Evolutionary conservation across 2,888 invertebrate genomes (phyloP).

Genomic region (Euplexia lucipara): DNA sequence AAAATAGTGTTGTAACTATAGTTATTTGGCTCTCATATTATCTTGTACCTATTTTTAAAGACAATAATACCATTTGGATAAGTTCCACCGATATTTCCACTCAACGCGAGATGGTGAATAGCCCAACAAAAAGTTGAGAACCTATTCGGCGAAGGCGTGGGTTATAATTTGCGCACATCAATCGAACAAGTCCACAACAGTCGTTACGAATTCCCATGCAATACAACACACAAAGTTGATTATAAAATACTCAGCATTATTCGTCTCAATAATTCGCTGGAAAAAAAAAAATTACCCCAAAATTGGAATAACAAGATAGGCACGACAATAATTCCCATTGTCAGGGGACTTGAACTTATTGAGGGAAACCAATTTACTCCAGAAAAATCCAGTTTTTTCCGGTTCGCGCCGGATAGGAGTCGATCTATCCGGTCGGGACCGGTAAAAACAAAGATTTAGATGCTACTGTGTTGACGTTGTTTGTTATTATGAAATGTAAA

Average conservation of each 20-base stretch:
- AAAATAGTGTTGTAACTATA: not conserved
- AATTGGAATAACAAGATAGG: slow-evolving; percentile 86
- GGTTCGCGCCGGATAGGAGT: slow-evolving; percentile 48
- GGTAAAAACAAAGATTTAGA: slow-evolving; percentile 57
- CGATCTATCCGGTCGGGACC: slow-evolving; percentile 56
- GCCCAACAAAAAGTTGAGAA: not conserved
- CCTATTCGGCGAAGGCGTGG: not conserved
- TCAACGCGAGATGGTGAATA: not conserved
- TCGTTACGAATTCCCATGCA: slow-evolving; percentile 59
- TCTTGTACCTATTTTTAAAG: not conserved
- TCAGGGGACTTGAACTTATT: slow-evolving; percentile 84
- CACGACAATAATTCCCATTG: slow-evolving; percentile 84
- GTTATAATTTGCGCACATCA: slow-evolving; percentile 33
- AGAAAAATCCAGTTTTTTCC: slow-evolving; percentile 75
- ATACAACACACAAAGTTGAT: slow-evolving; percentile 67
- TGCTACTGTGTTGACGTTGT: slow-evolving; percentile 43
- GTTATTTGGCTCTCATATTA: no score
- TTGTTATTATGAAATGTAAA: slow-evolving; percentile 52
- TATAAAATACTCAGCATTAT: slow-evolving; percentile 69
- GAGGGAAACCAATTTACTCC: slow-evolving; percentile 82
- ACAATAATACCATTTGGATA: not conserved
- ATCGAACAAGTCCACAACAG: slow-evolving; percentile 45
- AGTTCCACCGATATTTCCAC: not conserved
- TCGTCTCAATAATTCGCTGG: slow-evolving; percentile 68
- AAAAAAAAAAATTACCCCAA: slow-evolving; percentile 80